Percentiles rank a stretch among this genome's conserved stretches.
Evolutionary conservation across 2,113 vertebrate species (phyloP).

Genomic region (Gallinago paraguaiae): DNA sequence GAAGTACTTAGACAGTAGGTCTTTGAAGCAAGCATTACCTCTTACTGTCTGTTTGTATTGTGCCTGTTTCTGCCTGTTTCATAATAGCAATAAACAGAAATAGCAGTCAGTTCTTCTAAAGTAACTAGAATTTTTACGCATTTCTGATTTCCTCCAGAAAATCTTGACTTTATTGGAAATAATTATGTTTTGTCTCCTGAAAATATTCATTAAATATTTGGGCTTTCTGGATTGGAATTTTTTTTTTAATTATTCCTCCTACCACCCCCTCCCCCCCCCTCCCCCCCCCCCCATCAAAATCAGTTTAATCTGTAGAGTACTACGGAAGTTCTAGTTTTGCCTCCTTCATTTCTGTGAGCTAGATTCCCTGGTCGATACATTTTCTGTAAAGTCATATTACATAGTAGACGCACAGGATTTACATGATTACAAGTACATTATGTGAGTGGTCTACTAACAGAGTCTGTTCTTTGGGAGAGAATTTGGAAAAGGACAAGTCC

Average conservation of each 20-base stretch:
- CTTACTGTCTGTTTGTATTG: neutral
- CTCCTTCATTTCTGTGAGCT: neutral
- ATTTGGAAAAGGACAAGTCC: neutral
- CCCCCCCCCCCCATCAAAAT: neutral
- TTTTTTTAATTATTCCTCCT: neutral
- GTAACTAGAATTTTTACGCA: neutral
- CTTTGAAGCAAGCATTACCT: neutral
- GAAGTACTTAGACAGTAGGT: neutral
- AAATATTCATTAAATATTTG: neutral
- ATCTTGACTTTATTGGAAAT: neutral
- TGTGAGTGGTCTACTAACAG: neutral
- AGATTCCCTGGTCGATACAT: neutral
- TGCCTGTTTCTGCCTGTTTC: neutral
- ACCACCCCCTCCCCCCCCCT: neutral
- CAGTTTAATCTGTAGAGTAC: neutral
- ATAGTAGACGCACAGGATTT: neutral
- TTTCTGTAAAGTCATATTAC: neutral
- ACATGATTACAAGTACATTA: neutral
- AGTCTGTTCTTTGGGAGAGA: neutral
- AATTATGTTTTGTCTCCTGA: neutral
- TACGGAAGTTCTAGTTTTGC: neutral
- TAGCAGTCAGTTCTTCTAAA: neutral
- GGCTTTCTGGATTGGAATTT: neutral
- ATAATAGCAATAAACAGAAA: neutral
- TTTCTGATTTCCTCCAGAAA: neutral